A percentile compares a stretch with the other conserved stretches of the same genome.
Evolutionary conservation across 1,140 invertebrate genomes (phyloP).

Genomic region (Diorhabda carinulata): DNA sequence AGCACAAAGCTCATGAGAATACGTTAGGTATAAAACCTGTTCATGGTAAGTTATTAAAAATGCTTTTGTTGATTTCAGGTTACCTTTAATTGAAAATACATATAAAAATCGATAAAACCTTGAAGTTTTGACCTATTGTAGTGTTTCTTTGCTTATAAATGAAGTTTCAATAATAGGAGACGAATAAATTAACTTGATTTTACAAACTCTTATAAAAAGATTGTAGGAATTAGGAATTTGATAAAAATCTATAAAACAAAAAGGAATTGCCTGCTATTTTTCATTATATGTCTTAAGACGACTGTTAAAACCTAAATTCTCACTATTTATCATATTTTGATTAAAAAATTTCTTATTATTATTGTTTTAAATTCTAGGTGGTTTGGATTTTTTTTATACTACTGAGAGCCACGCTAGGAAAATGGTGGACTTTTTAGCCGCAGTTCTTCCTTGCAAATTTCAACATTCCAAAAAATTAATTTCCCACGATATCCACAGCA

Average conservation of each 20-base stretch:
- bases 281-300: too few relatives aligned
- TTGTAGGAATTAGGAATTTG: too few relatives aligned
- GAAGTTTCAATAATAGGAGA: too few relatives aligned
- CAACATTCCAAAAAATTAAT: slow-evolving; percentile 92
- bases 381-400: slow-evolving; percentile 93
- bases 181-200: too few relatives aligned
- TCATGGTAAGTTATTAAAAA: slow-evolving; percentile 61
- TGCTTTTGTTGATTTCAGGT: background rate
- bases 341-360: slow-evolving; percentile 22
- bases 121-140: too few relatives aligned
- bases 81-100: too few relatives aligned
- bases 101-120: too few relatives aligned
- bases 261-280: slow-evolving; percentile 10
- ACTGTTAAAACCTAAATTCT: background rate
- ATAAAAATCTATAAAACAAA: background rate
- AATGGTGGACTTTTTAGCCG: slow-evolving; percentile 89
- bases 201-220: too few relatives aligned
- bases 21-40: slow-evolving; percentile 91
- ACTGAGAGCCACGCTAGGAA: slow-evolving; percentile 88
- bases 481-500: slow-evolving; percentile 96
- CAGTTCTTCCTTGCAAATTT: slow-evolving; percentile 82
- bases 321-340: slow-evolving; percentile 17
- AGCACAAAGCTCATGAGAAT: slow-evolving; percentile 89
- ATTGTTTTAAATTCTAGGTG: slow-evolving; percentile 61
- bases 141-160: too few relatives aligned